Conservation (phyloP, 2,888 invertebrate genomes). For the Brenthis daphne region DNA sequence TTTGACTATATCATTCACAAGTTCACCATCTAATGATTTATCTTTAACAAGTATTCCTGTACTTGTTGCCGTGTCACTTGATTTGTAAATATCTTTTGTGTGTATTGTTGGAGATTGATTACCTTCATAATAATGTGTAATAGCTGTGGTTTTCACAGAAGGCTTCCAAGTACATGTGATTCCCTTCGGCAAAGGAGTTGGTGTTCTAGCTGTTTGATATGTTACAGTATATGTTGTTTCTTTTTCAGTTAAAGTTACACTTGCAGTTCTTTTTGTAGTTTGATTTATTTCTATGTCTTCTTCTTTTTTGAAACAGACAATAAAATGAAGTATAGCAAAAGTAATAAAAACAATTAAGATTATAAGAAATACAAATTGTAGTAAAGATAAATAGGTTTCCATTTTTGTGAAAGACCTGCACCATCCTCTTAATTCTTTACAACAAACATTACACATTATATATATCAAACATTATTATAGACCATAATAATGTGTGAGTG, state of each 20-base stretch:
- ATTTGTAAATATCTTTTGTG: neutral
- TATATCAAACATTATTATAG: constrained; percentile 35
- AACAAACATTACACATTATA: constrained; percentile 64
- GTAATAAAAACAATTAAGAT: constrained; percentile 54
- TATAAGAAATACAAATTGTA: constrained; percentile 56
- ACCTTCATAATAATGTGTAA: constrained; percentile 51
- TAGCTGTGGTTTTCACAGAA: constrained; percentile 54
- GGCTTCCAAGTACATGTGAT: constrained; percentile 64
- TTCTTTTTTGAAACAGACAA: constrained; percentile 48
- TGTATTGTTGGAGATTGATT: neutral
- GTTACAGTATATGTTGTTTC: neutral
- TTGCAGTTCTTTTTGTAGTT: neutral
- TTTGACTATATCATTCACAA: constrained; percentile 43
- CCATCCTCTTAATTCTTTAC: constrained; percentile 64
- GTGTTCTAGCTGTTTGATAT: neutral
- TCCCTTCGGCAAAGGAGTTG: constrained; percentile 38
- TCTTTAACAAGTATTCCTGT: neutral
- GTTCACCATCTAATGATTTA: constrained; percentile 44
- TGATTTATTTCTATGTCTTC: neutral
- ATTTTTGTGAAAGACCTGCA: constrained; percentile 64
- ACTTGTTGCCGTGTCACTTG: neutral
- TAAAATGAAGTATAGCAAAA: constrained; percentile 61
- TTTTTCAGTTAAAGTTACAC: neutral
- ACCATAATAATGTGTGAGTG: constrained; percentile 23
- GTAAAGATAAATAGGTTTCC: constrained; percentile 53